Conservation (phyloP, 2,888 invertebrate species). For the Ellobium chinense region DNA sequence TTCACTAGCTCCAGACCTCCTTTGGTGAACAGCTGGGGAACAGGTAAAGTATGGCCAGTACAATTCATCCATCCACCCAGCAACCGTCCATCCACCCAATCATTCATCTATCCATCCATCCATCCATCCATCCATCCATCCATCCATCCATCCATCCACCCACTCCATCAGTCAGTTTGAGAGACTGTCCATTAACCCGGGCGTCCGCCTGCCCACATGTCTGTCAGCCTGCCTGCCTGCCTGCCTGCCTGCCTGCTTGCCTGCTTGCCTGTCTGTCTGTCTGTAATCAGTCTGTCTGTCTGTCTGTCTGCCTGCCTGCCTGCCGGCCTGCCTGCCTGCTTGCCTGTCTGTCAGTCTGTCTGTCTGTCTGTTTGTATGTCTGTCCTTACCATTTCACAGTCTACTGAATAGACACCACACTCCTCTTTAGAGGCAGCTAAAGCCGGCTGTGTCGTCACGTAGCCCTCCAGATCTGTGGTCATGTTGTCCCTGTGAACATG, state of each 20-base stretch:
- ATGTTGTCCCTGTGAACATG: not conserved
- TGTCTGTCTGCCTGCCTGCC: too few relatives aligned
- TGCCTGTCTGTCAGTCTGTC: too few relatives aligned
- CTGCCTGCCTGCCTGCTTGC: too few relatives aligned
- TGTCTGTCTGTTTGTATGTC: too few relatives aligned
- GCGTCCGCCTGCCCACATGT: too few relatives aligned
- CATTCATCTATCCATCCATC: constrained; percentile 9
- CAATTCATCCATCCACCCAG: too few relatives aligned
- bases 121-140: not conserved
- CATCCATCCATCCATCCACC: not conserved
- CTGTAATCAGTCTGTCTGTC: too few relatives aligned
- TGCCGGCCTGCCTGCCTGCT: too few relatives aligned
- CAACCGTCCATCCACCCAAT: too few relatives aligned
- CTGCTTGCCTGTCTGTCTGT: too few relatives aligned
- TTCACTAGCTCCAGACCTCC: constrained; percentile 94
- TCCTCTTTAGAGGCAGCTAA: not conserved
- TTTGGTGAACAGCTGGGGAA: constrained; percentile 93
- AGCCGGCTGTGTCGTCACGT: not conserved
- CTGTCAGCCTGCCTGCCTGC: too few relatives aligned
- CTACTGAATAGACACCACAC: not conserved
- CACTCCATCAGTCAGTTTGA: not conserved
- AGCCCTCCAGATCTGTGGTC: not conserved
- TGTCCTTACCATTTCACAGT: not conserved
- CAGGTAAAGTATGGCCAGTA: constrained; percentile 58
- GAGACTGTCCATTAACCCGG: too few relatives aligned